These are phyloP conservation scores for Gonocerus acuteangulatus DNA, from an alignment of 2,888 invertebrate species.

Conservation along the genomic window DNA sequence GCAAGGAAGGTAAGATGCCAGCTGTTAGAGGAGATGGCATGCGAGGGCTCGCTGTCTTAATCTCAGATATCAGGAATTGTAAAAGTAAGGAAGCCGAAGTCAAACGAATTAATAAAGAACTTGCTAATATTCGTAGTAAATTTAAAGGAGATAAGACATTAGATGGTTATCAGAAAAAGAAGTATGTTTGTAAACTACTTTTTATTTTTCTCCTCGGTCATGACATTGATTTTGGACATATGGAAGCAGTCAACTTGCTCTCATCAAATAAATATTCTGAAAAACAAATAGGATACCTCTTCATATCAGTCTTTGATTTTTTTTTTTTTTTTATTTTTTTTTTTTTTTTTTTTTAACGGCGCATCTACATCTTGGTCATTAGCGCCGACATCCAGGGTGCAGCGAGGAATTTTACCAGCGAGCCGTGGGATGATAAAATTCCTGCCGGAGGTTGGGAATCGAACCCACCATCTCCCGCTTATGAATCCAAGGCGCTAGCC, in stretches of 20 bases:
- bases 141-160: constrained; percentile 99
- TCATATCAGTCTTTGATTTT: constrained; percentile 99
- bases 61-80: constrained; percentile 99
- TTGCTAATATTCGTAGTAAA: constrained; percentile 98
- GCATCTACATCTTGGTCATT: no score
- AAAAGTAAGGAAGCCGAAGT: constrained; percentile 99
- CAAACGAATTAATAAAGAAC: constrained; percentile 98
- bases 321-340: no score
- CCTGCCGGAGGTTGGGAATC: no score
- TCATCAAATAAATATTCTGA: constrained; percentile 99
- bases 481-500: no score
- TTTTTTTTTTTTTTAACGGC: no score
- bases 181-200: constrained; percentile 98
- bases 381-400: no score
- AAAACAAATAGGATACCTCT: constrained; percentile 99
- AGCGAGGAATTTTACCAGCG: no score
- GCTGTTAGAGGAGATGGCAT: constrained; percentile 99
- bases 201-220: constrained; percentile 99
- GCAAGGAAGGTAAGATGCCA: no score
- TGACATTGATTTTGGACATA: constrained; percentile 99
- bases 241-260: constrained; percentile 98
- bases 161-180: constrained; percentile 99
- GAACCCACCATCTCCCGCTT: no score
- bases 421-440: no score
- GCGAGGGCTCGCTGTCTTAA: constrained; percentile 99